These are phyloP conservation scores for Dasypogon diadema DNA, from an alignment of 2,888 invertebrate genomes.

Conservation along the genomic window DNA sequence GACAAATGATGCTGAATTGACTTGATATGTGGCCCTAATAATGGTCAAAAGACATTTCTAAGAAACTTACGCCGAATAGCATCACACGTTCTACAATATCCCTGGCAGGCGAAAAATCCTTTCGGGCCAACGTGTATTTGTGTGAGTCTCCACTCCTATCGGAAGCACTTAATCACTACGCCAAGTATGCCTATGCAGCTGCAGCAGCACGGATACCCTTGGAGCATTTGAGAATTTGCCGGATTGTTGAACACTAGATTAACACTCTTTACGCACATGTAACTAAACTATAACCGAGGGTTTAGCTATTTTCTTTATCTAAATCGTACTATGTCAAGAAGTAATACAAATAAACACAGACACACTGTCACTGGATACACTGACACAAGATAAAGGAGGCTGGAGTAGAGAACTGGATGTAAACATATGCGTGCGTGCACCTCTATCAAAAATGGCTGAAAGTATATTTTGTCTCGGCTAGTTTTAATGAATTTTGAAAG, in stretches of 20 bases:
- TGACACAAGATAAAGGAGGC: constrained; percentile 32
- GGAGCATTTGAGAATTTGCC: constrained; percentile 18
- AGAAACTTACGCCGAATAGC: constrained; percentile 55
- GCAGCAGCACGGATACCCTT: not conserved
- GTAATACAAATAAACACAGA: constrained; percentile 5
- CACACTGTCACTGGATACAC: constrained; percentile 35
- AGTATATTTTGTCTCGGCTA: not conserved
- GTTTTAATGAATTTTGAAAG: constrained; percentile 3
- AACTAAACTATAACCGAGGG: constrained; percentile 1
- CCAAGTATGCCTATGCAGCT: not conserved
- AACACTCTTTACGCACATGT: constrained; percentile 21
- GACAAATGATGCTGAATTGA: not conserved
- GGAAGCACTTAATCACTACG: constrained; percentile 14
- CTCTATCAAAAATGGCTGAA: constrained; percentile 47
- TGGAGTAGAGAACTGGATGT: constrained; percentile 30
- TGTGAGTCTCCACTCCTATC: not conserved
- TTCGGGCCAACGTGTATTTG: constrained; percentile 6
- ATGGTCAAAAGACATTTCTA: not conserved
- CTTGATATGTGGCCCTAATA: not conserved
- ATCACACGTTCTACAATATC: constrained; percentile 48
- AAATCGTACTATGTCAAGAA: constrained; percentile 32
- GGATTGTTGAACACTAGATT: constrained; percentile 14
- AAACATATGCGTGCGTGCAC: constrained; percentile 49
- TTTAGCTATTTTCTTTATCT: not conserved
- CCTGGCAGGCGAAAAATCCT: constrained; percentile 36